Base-by-base conservation (phyloP, 37 sponge, comb jelly and placozoan species). In the Chondrosia reniformis region DNA sequence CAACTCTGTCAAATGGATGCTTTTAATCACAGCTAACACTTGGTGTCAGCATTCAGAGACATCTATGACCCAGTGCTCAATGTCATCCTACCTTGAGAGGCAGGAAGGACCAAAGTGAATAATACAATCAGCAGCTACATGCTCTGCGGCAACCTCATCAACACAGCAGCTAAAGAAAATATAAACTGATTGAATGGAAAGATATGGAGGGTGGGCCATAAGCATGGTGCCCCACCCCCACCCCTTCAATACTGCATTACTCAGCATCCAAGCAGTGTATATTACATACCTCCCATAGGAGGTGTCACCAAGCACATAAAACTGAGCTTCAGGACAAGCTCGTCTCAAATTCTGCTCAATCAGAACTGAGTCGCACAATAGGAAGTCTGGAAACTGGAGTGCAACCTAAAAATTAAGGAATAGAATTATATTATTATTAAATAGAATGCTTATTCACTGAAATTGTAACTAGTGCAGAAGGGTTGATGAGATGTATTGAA, bases 61-160 rank as follows among this genome's bases (percentile, higher is more conserved):
- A 49, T 19, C 15, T 49, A 49, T 10, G 52, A 15, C 10, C 15
- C 52, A 15, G 10, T 49, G 52, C 10, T 49, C 10, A 33, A 4
- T 64, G 66, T 27, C 62, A 44, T 17, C 84, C 84, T 45, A 90
- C 94, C 63, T 44, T 4, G 88, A 91, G 71, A 95, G 86, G 71
- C 95, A 95, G n/a, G 91, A 82, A 4, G 87, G 83, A 27, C 97
- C 97, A 88, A 90, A 96, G 76, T 96, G 97, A 33, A 96, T 93
- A 71, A 96, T 87, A 54, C 89, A 71, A 46, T 96, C 89, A 58
- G 93, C 87, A 17, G 17, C 9, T 0, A 76, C 52, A 38, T 96
- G 94, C 41, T 89, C 83, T 25, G 97, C 91, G 7, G 91, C 91
- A 25, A 90, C 79, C 76, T 96, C 94, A 85, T 96, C 97, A 43